Percentiles rank a stretch among this genome's conserved stretches.
Evolutionary conservation across 2,113 vertebrate species (phyloP).

Genomic region (Otus sunia): DNA sequence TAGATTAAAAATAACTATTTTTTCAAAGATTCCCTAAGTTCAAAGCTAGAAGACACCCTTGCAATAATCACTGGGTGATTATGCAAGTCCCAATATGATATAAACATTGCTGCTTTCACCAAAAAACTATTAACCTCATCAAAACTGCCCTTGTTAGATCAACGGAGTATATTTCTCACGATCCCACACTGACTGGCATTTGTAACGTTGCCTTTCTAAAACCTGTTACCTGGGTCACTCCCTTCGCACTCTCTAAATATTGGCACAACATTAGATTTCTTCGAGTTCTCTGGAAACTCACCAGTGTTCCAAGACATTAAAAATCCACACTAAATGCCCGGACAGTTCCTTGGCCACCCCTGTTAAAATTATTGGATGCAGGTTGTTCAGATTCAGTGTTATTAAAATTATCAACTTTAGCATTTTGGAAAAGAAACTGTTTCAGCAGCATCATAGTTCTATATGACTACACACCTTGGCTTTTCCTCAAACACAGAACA

Average conservation of each 20-base stretch:
- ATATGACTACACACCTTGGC: background rate
- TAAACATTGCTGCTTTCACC: background rate
- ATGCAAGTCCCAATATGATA: background rate
- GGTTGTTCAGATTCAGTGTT: background rate
- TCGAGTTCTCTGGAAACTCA: background rate
- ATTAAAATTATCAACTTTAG: background rate
- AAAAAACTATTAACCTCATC: background rate
- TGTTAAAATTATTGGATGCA: background rate
- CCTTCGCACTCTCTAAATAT: background rate
- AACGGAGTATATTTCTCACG: background rate
- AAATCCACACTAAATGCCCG: background rate
- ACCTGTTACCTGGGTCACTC: background rate
- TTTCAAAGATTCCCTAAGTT: background rate
- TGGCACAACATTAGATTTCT: background rate
- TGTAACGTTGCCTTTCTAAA: background rate
- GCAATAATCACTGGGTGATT: background rate
- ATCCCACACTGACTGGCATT: background rate
- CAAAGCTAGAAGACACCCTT: background rate
- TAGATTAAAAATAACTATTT: background rate
- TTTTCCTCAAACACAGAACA: background rate
- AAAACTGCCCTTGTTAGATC: background rate
- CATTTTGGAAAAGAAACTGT: background rate
- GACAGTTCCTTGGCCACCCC: slow-evolving; percentile 21
- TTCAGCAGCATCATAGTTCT: background rate
- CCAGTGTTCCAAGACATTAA: background rate